Evolutionary conservation across 53 echinoderm and acorn worm genomes (phyloP).

Genomic region (Luidia sarsii): DNA sequence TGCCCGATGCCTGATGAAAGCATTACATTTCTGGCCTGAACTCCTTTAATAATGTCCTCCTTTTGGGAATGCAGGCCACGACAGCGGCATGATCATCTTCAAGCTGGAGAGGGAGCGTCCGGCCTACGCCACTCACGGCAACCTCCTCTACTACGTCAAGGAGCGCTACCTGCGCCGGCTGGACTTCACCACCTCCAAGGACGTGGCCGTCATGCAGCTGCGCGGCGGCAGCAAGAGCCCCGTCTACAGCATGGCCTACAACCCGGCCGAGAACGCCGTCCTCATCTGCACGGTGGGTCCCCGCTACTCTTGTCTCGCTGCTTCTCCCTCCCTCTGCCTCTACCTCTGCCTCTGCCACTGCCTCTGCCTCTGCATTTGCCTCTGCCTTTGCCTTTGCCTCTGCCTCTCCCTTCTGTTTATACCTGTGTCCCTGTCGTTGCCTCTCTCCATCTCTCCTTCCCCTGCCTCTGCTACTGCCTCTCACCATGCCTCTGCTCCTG

Average conservation of each 20-base stretch:
- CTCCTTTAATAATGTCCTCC: too few relatives aligned
- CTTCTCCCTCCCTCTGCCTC: too few relatives aligned
- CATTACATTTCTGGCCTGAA: background rate
- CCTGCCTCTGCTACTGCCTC: too few relatives aligned
- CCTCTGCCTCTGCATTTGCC: too few relatives aligned
- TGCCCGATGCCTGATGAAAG: too few relatives aligned
- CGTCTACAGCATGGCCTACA: slow-evolving; percentile 91
- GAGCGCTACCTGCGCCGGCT: slow-evolving; percentile 93
- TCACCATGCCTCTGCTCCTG: too few relatives aligned
- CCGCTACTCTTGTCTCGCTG: too few relatives aligned
- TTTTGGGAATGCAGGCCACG: slow-evolving; percentile 74
- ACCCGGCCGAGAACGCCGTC: slow-evolving; percentile 95
- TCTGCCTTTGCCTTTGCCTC: too few relatives aligned
- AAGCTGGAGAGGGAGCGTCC: slow-evolving; percentile 98
- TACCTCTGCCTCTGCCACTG: too few relatives aligned
- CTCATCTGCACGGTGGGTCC: slow-evolving; percentile 89
- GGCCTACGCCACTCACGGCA: slow-evolving; percentile 89
- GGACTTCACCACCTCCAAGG: slow-evolving; percentile 98
- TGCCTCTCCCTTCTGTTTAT: too few relatives aligned
- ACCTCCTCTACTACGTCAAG: slow-evolving; percentile 96
- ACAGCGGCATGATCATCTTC: slow-evolving; percentile 99
- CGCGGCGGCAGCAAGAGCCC: slow-evolving; percentile 90
- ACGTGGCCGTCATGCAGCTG: slow-evolving; percentile 95
- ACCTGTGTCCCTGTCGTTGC: too few relatives aligned
- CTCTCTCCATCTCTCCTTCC: too few relatives aligned